Evolutionary conservation across 2,113 vertebrate species (phyloP).

Genomic region (Lipophrys pholis): DNA sequence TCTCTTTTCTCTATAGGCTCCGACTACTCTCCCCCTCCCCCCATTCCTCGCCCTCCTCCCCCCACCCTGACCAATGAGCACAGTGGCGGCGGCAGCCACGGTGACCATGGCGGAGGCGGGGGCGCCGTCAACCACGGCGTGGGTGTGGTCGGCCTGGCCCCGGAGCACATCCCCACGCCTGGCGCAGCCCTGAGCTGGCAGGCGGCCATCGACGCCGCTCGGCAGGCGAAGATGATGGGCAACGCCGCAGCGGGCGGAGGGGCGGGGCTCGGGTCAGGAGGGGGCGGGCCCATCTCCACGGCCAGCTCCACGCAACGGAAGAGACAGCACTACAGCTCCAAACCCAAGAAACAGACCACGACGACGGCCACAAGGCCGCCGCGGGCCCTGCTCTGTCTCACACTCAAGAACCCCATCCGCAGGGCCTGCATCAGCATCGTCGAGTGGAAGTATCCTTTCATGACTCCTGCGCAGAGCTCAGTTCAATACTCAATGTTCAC

Average conservation of each 20-base stretch:
- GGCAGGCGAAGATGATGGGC: conserved; percentile 97
- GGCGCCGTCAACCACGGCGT: conserved; percentile 73
- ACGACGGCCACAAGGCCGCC: conserved; percentile 93
- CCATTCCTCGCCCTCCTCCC: conserved; percentile 81
- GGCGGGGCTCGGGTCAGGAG: conserved; percentile 70
- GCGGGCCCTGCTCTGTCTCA: conserved; percentile 95
- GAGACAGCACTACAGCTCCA: conserved; percentile 93
- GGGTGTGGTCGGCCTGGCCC: conserved; percentile 91
- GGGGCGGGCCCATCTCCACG: conserved; percentile 93
- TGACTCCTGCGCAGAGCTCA: background rate
- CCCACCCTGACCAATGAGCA: conserved; percentile 91
- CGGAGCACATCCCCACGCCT: conserved; percentile 94
- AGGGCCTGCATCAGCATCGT: conserved; percentile 99
- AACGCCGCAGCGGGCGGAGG: conserved; percentile 74
- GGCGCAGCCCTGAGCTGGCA: conserved; percentile 98
- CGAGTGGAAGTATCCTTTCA: conserved; percentile 99
- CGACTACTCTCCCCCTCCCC: conserved; percentile 94
- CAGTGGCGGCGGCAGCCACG: conserved; percentile 68
- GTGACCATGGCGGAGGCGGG: conserved; percentile 71
- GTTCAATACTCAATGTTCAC: too few relatives aligned
- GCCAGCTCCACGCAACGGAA: conserved; percentile 96
- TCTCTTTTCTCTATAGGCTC: conserved; percentile 84
- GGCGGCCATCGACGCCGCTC: conserved; percentile 95
- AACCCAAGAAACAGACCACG: conserved; percentile 95
- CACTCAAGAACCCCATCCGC: conserved; percentile 97